These are phyloP conservation scores for Oceanites oceanicus DNA, from an alignment of 2,113 vertebrate species.

Conservation along the genomic window DNA sequence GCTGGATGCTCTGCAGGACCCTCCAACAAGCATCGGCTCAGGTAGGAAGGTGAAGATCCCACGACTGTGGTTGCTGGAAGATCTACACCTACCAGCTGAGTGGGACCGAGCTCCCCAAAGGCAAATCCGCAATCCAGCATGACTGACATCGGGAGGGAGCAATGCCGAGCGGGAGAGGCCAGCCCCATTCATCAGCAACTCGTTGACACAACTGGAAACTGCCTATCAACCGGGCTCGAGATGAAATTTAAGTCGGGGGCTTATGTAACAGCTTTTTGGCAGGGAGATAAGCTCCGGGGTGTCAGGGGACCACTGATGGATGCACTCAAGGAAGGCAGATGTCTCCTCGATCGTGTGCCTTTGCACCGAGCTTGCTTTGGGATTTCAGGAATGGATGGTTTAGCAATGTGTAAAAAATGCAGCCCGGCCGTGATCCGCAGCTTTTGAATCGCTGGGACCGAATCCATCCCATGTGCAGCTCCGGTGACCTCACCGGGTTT, in stretches of 20 bases:
- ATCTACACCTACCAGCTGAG: neutral
- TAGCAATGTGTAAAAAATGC: slow-evolving; percentile 57
- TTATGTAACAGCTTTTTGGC: slow-evolving; percentile 51
- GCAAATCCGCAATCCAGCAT: neutral
- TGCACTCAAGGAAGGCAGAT: slow-evolving; percentile 68
- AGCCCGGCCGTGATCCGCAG: neutral
- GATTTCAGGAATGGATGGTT: slow-evolving; percentile 62
- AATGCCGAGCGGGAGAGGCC: neutral
- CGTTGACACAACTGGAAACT: slow-evolving; percentile 2
- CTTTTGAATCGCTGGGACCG: neutral
- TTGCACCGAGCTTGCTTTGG: slow-evolving; percentile 31
- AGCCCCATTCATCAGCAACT: neutral
- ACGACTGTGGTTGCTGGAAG: neutral
- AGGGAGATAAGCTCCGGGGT: neutral
- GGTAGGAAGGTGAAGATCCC: neutral
- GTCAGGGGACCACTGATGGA: slow-evolving; percentile 66
- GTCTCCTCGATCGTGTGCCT: slow-evolving; percentile 29
- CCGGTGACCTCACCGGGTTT: neutral
- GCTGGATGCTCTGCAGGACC: neutral
- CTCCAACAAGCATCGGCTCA: neutral
- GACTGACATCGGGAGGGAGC: rapidly evolving
- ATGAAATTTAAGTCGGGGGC: slow-evolving; percentile 36
- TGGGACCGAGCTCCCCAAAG: neutral
- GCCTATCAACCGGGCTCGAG: neutral
- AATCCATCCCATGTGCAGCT: neutral